Evolutionary conservation across 2,113 vertebrate species (phyloP).

Genomic region (Otus sunia): DNA sequence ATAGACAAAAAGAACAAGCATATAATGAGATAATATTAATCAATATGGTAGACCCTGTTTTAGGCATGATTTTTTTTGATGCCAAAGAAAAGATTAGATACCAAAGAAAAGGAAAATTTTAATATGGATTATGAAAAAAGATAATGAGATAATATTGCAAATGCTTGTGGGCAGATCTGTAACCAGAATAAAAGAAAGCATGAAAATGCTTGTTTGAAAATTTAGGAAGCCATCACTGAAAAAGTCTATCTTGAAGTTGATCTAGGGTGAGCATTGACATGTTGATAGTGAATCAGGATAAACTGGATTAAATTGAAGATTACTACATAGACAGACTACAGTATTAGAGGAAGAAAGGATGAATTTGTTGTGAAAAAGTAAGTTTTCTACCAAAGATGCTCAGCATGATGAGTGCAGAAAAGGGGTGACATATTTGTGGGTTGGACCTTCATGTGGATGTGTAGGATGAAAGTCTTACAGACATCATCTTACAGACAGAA

Average conservation of each 20-base stretch:
- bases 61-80: conserved; percentile 47
- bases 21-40: conserved; percentile 60
- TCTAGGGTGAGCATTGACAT: conserved; percentile 3
- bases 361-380: neutral
- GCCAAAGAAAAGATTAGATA: conserved; percentile 53
- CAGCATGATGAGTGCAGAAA: neutral
- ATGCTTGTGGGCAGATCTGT: conserved; percentile 44
- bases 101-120: conserved; percentile 56
- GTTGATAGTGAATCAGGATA: neutral
- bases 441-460: neutral
- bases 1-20: conserved; percentile 61
- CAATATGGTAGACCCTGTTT: conserved; percentile 46
- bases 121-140: conserved; percentile 52
- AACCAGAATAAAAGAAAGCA: conserved; percentile 58
- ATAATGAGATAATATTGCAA: conserved; percentile 57
- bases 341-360: neutral
- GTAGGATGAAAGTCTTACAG: neutral
- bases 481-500: neutral
- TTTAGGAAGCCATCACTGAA: conserved; percentile 27
- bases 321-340: neutral
- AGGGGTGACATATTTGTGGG: neutral
- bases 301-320: neutral
- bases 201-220: conserved; percentile 58
- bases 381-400: neutral
- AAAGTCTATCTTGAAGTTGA: neutral